These are phyloP conservation scores for Spatulosminthurus flaviceps DNA, from an alignment of 2,888 invertebrate genomes.

Conservation along the genomic window DNA sequence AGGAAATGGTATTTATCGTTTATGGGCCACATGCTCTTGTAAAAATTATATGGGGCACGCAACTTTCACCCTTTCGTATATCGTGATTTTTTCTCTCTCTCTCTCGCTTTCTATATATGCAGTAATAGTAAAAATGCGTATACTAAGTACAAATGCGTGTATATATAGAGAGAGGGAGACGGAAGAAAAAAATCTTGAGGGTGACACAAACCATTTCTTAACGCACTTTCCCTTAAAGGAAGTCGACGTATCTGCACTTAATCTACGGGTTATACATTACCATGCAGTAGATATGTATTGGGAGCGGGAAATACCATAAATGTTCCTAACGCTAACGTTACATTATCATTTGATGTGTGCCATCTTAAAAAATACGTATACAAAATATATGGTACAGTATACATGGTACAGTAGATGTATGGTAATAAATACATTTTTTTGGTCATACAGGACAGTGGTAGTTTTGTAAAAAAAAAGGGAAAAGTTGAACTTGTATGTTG, in stretches of 20 bases:
- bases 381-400: too few species aligned
- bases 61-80: background rate
- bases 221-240: background rate
- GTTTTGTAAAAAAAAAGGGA: background rate
- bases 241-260: background rate
- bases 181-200: background rate
- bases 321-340: background rate
- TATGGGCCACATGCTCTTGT: background rate
- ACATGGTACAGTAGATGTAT: too few species aligned
- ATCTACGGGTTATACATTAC: background rate
- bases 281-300: background rate
- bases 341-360: too few species aligned
- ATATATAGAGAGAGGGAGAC: background rate
- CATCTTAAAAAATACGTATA: too few species aligned
- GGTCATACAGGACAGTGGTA: background rate
- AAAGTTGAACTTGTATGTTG: background rate
- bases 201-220: constrained; percentile 9
- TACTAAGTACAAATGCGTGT: too few species aligned
- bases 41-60: background rate
- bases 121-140: too few species aligned
- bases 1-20: constrained; percentile 30
- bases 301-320: background rate
- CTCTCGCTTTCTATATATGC: too few species aligned
- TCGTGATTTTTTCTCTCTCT: too few species aligned
- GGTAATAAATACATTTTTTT: too few species aligned